Evolutionary conservation across 2,797 vertebrate genomes (phyloP).

Genomic region (Cuniculus paca): DNA sequence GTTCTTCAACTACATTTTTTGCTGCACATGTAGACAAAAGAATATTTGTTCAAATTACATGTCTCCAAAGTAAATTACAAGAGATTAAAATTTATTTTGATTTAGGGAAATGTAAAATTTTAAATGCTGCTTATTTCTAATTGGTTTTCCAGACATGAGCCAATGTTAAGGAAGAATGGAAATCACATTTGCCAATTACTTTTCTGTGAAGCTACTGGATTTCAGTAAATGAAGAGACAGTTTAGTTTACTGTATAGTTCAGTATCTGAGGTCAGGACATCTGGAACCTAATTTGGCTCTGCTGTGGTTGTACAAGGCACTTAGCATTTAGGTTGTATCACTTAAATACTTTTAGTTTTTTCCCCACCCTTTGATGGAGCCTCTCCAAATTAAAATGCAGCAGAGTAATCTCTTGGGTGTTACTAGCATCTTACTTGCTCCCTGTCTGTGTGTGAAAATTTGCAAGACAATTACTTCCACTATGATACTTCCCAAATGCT

Average conservation of each 20-base stretch:
- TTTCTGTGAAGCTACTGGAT: conserved; percentile 1
- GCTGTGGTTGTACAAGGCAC: background rate
- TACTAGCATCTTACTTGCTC: background rate
- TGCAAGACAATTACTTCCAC: background rate
- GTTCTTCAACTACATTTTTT: background rate
- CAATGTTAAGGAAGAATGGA: background rate
- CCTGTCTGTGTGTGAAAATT: background rate
- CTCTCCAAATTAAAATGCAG: conserved; percentile 35
- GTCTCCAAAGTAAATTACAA: conserved; percentile 1
- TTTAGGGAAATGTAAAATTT: background rate
- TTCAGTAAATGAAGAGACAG: background rate
- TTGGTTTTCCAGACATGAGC: background rate
- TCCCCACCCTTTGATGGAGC: background rate
- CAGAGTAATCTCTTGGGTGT: background rate
- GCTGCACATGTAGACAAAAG: background rate
- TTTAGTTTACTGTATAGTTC: background rate
- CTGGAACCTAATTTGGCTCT: background rate
- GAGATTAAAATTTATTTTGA: conserved; percentile 20
- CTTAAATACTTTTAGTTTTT: background rate
- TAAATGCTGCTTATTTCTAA: conserved; percentile 35
- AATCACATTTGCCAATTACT: background rate
- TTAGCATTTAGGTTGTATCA: background rate
- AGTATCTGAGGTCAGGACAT: background rate
- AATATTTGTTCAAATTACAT: background rate
- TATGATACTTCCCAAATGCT: background rate